Base-by-base conservation (phyloP, 2,888 invertebrate species). In the Melinaea menophilus region DNA sequence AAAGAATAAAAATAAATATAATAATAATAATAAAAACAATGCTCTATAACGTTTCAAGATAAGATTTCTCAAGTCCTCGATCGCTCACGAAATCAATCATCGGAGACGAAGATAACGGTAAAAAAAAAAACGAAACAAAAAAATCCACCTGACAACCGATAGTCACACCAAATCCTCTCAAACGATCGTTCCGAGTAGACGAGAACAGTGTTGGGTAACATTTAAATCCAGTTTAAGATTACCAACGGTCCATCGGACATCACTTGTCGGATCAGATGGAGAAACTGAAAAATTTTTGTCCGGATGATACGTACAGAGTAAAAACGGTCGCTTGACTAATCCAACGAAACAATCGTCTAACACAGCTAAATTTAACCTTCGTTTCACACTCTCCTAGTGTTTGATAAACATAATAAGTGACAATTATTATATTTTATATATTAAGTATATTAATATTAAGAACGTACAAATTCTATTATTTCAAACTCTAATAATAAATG, bases 171-270 rank as follows among this genome's bases (percentile, higher is more conserved):
- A 56, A 73, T 78, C 65, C 82, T 78, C 68, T 85, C 86, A 58
- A 84, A 75, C 12, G 82, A 79, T 63, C 79, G 77, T 71, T 81
- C 80, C 66, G 80, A 78, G 72, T 83, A 87, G 55, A 88, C 79
- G 56, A 83, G 69, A 60, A 75, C 75, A 58, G 83, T 73, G 73
- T 81, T 88, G 73, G 79, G 76, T 77, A 81, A 82, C 88, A 89
- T 79, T 86, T 82, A 80, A 80, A 79, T 67, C 61, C 37, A 67
- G 67, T 75, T 65, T 72, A 78, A 80, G 63, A 33, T 63, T 74
- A 69, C 70, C 67, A 64, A 64, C 65, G 56, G 51, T 62, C 61
- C 47, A 62, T 58, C 48, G 63, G 68, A 63, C 61, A 48, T 37
- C 57, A 51, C 62, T 56, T 65, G 59, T 48, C 63, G 56, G 58